Percentiles rank a stretch among this genome's conserved stretches.
Conservation (phyloP, 1,140 invertebrate species). For the Harpegnathos saltator region DNA sequence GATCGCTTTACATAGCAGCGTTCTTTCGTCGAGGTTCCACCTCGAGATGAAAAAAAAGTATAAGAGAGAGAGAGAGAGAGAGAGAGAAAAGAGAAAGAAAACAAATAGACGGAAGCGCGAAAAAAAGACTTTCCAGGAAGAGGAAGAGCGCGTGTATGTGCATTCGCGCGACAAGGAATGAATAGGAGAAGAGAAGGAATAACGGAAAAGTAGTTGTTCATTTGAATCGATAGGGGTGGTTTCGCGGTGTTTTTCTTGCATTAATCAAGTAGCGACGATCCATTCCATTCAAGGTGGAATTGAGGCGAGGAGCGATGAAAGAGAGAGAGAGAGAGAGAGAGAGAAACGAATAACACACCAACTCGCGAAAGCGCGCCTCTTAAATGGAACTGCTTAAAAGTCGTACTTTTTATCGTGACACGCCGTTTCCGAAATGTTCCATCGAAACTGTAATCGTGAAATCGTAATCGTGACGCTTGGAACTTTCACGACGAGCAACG, state of each 20-base stretch:
- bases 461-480: too few species aligned
- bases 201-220: conserved; percentile 73
- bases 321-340: too few species aligned
- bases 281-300: conserved; percentile 22
- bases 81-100: conserved; percentile 65
- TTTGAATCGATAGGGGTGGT: conserved; percentile 80
- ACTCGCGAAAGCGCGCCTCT: neutral
- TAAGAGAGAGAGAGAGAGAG: too few species aligned
- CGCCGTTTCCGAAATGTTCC: neutral
- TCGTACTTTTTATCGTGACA: neutral
- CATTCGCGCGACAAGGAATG: conserved; percentile 47
- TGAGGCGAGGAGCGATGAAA: conserved; percentile 14
- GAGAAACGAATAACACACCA: neutral
- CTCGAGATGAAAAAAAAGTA: conserved; percentile 54
- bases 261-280: conserved; percentile 33
- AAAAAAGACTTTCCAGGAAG: conserved; percentile 72
- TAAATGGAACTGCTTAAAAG: neutral
- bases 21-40: conserved; percentile 57
- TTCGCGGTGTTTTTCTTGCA: conserved; percentile 47
- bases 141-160: conserved; percentile 32
- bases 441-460: too few species aligned
- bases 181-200: conserved; percentile 60
- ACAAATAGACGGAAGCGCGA: conserved; percentile 82
- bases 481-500: too few species aligned
- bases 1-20: conserved; percentile 78